These are phyloP conservation scores for Seriola dumerili DNA, from an alignment of 2,113 vertebrate genomes.

Conservation along the genomic window DNA sequence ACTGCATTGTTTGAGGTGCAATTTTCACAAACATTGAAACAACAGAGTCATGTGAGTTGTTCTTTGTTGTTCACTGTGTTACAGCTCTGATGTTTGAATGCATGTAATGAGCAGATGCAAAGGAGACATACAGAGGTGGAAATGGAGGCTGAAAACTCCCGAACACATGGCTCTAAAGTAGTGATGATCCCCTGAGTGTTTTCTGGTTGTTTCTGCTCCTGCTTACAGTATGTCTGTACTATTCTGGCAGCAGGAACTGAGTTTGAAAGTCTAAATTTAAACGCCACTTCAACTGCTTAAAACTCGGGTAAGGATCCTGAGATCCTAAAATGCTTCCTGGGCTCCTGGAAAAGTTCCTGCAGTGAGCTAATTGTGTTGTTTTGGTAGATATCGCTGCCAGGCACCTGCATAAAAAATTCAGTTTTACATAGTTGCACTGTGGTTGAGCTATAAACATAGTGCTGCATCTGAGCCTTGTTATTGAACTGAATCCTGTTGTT, in stretches of 20 bases:
- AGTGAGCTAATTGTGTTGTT: slow-evolving; percentile 18
- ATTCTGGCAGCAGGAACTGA: background rate
- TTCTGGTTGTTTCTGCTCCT: background rate
- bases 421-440: background rate
- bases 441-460: background rate
- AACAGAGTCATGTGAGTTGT: background rate
- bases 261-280: slow-evolving; percentile 7
- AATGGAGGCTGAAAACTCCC: background rate
- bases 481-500: background rate
- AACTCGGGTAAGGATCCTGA: background rate
- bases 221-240: background rate
- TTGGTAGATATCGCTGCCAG: slow-evolving; percentile 5
- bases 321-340: background rate
- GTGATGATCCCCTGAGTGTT: background rate
- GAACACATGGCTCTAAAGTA: slow-evolving; percentile 1
- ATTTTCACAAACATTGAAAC: background rate
- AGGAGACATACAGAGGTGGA: slow-evolving; percentile 16
- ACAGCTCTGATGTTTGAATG: background rate
- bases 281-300: background rate
- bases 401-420: background rate
- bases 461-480: background rate
- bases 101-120: slow-evolving; percentile 18
- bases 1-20: slow-evolving; percentile 4
- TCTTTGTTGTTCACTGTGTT: slow-evolving; percentile 12
- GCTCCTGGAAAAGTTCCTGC: slow-evolving; percentile 16